Evolutionary conservation across 2,888 invertebrate species (phyloP).

Genomic region (Acleris sparsana): DNA sequence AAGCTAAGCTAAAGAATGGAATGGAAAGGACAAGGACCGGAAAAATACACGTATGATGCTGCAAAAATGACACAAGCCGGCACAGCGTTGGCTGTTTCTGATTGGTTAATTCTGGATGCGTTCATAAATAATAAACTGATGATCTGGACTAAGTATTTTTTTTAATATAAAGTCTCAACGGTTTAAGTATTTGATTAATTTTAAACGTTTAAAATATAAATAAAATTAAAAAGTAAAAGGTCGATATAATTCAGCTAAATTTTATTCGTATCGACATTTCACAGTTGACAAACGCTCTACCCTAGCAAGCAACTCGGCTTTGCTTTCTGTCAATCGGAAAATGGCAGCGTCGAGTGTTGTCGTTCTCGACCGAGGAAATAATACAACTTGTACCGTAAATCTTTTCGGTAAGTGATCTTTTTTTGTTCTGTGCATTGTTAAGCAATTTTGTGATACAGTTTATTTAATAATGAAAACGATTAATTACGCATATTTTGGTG

Average conservation of each 20-base stretch:
- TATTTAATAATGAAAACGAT: constrained; percentile 22
- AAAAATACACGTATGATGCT: constrained; percentile 82
- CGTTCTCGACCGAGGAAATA: constrained; percentile 97
- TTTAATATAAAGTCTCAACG: background rate
- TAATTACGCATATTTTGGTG: constrained; percentile 19
- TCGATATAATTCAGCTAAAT: constrained; percentile 18
- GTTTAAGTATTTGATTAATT: background rate
- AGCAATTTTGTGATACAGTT: constrained; percentile 27
- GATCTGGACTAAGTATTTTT: background rate
- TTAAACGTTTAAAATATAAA: background rate
- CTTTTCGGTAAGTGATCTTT: constrained; percentile 91
- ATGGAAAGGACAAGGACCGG: constrained; percentile 72
- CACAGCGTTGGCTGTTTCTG: constrained; percentile 78
- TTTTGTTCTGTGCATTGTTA: constrained; percentile 39
- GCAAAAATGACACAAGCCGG: constrained; percentile 73
- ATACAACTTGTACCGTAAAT: constrained; percentile 98
- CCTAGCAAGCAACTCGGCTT: constrained; percentile 42
- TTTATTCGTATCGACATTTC: constrained; percentile 20
- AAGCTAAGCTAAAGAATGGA: constrained; percentile 60
- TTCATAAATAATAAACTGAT: constrained; percentile 47
- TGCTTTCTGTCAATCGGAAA: constrained; percentile 80
- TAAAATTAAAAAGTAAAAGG: background rate
- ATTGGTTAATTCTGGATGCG: constrained; percentile 67
- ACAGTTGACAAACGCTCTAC: constrained; percentile 29
- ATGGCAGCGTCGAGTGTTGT: constrained; percentile 96